Evolutionary conservation across 1,140 invertebrate species (phyloP).

Genomic region (Heliconius nattereri): DNA sequence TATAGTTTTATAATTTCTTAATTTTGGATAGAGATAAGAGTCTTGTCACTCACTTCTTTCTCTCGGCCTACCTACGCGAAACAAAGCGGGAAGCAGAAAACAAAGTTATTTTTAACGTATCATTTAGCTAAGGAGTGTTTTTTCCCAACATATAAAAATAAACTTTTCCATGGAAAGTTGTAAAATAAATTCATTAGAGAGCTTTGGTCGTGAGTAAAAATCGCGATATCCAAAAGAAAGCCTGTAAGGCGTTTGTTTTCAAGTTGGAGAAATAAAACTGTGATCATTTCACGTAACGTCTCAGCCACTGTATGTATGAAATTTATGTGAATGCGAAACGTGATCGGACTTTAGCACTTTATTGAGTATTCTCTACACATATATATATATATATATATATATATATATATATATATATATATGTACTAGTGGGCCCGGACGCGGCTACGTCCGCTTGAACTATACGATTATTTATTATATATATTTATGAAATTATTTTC

Average conservation of each 20-base stretch:
- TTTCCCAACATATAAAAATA: not conserved
- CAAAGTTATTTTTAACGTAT: too few relatives aligned
- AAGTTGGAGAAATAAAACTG: slow-evolving; percentile 21
- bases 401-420: too few relatives aligned
- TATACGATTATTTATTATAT: too few relatives aligned
- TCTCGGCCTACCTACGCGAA: too few relatives aligned
- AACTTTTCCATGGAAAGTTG: not conserved
- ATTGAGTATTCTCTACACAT: not conserved
- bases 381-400: too few relatives aligned
- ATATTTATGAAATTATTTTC: too few relatives aligned
- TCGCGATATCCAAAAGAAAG: slow-evolving; percentile 4
- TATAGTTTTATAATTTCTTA: too few relatives aligned
- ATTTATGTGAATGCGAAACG: slow-evolving; percentile 23
- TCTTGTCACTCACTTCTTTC: too few relatives aligned
- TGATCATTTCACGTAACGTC: slow-evolving; percentile 20
- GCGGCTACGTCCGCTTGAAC: too few relatives aligned
- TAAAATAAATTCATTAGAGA: not conserved
- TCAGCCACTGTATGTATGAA: not conserved
- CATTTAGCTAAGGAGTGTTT: not conserved
- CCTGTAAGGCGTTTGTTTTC: slow-evolving; percentile 24
- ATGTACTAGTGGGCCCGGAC: too few relatives aligned
- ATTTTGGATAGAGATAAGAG: too few relatives aligned
- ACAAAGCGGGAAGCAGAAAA: too few relatives aligned
- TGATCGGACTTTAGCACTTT: slow-evolving; percentile 19
- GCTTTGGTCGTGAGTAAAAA: not conserved